phyloP scores from a whole-genome alignment of 2,888 invertebrate species.

The Drosophila nr. perissopoda region DNA sequence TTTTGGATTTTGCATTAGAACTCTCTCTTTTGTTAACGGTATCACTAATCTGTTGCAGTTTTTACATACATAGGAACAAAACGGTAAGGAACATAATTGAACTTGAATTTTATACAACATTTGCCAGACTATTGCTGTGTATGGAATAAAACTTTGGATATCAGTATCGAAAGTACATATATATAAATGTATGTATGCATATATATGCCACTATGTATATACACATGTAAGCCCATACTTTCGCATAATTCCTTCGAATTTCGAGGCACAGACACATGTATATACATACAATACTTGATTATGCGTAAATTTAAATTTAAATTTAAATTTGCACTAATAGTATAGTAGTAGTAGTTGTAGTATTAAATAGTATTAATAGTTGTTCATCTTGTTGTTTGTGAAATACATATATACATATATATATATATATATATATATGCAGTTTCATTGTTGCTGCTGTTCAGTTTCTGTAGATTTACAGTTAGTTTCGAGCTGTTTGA shows the following conservation, averaged over 20 bases:
- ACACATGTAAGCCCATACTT: constrained; percentile 5
- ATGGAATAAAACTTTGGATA: constrained; percentile 50
- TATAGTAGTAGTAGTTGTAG: constrained; percentile 43
- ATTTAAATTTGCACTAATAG: constrained; percentile 35
- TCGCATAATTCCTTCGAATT: background rate
- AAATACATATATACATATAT: constrained; percentile 7
- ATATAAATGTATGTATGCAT: background rate
- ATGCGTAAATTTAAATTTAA: constrained; percentile 23
- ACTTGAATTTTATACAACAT: constrained; percentile 73
- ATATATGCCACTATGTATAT: constrained; percentile 7
- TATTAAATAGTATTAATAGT: constrained; percentile 38
- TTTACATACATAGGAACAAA: constrained; percentile 73
- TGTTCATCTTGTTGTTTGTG: constrained; percentile 16
- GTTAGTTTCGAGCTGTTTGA: constrained; percentile 70
- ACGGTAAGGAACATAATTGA: constrained; percentile 80
- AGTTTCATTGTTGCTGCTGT: constrained; percentile 21
- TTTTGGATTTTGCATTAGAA: constrained; percentile 41
- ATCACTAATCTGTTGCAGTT: constrained; percentile 73
- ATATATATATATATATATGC: constrained; percentile 7
- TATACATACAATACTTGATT: constrained; percentile 41
- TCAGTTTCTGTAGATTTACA: constrained; percentile 17
- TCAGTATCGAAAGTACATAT: constrained; percentile 18
- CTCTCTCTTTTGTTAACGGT: constrained; percentile 62
- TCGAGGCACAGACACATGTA: background rate
- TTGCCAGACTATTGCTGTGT: constrained; percentile 73